These are phyloP conservation scores for Eulemur rubriventer DNA, from an alignment of 2,797 vertebrate species.

Conservation along the genomic window DNA sequence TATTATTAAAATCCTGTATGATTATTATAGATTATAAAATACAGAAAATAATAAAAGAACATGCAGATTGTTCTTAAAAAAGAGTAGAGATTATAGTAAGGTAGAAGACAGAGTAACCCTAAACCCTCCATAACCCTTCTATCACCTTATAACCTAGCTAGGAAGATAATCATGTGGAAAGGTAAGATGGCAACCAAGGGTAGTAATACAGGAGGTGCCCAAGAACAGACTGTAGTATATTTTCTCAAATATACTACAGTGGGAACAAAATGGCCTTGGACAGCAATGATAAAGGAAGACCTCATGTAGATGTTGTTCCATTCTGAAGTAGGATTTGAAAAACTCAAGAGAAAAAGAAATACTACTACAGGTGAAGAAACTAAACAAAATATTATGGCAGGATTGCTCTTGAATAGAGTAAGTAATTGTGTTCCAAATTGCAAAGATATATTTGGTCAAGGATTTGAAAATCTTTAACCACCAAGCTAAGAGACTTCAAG, in stretches of 20 bases:
- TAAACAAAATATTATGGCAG: background rate
- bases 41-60: background rate
- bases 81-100: background rate
- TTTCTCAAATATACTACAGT: background rate
- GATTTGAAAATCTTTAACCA: conserved; percentile 10
- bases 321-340: background rate
- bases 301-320: background rate
- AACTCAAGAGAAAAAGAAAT: background rate
- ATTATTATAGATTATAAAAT: background rate
- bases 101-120: background rate
- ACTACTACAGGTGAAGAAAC: background rate
- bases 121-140: background rate
- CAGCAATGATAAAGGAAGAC: background rate
- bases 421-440: background rate
- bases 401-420: background rate
- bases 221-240: background rate
- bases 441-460: background rate
- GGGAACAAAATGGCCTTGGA: background rate
- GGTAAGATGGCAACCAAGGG: background rate
- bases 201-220: background rate
- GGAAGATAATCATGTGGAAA: background rate
- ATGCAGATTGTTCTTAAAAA: background rate
- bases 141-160: background rate
- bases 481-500: background rate
- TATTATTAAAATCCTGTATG: background rate